Conservation (phyloP, 2,113 vertebrate genomes). For the Gyps fulvus region DNA sequence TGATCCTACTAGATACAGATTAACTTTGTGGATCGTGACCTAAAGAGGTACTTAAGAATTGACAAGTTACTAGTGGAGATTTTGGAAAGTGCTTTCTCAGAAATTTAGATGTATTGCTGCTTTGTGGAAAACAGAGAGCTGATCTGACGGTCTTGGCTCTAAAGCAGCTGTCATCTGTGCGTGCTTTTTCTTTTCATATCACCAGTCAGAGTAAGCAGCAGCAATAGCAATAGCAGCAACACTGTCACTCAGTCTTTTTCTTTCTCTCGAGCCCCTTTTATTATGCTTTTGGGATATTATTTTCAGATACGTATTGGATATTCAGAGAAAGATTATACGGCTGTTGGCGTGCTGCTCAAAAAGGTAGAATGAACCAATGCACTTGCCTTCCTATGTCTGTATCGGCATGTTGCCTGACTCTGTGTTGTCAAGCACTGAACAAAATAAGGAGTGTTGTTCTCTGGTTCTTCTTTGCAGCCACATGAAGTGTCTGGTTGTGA, state of each 20-base stretch:
- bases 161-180: neutral
- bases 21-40: neutral
- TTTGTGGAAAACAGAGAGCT: neutral
- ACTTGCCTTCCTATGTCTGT: neutral
- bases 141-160: neutral
- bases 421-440: neutral
- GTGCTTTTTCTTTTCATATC: neutral
- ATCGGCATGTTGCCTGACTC: neutral
- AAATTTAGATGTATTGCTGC: neutral
- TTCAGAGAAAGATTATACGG: neutral
- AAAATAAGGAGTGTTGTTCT: neutral
- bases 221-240: neutral
- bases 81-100: neutral
- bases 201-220: neutral
- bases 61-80: neutral
- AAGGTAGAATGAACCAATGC: neutral
- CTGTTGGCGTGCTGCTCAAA: neutral
- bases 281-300: neutral
- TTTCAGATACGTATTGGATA: neutral
- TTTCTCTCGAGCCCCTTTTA: neutral
- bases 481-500: neutral
- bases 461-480: neutral
- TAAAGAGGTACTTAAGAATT: neutral
- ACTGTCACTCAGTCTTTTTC: neutral
- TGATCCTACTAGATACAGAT: neutral